Percentiles rank a stretch among this genome's conserved stretches.
Conservation (phyloP, 2,797 vertebrate genomes). For the Apodemus agrarius region DNA sequence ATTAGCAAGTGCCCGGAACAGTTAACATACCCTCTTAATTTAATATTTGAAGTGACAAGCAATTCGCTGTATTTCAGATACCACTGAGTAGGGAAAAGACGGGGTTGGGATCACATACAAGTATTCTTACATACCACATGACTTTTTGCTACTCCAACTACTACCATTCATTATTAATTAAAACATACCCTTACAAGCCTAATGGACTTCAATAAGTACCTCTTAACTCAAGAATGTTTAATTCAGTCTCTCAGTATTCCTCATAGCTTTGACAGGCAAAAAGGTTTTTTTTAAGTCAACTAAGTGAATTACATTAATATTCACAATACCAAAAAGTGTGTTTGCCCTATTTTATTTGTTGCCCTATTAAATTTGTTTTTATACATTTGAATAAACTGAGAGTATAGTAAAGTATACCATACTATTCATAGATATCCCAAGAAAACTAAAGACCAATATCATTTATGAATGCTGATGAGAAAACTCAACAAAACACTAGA, state of each 20-base stretch:
- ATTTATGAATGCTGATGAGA: neutral
- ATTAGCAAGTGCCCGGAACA: constrained; percentile 12
- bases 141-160: neutral
- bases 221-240: neutral
- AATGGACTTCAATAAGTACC: neutral
- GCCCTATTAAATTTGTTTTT: constrained; percentile 48
- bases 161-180: constrained; percentile 11
- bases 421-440: constrained; percentile 40
- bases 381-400: constrained; percentile 36
- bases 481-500: neutral
- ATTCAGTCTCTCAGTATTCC: constrained; percentile 25
- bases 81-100: neutral
- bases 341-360: constrained; percentile 16
- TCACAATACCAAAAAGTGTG: constrained; percentile 51
- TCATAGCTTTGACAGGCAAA: constrained; percentile 44
- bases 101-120: neutral
- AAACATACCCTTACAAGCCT: neutral
- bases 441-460: constrained; percentile 26
- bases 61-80: constrained; percentile 16
- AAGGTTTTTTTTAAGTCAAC: neutral
- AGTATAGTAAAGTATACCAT: neutral
- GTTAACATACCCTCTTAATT: constrained; percentile 30
- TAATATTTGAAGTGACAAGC: constrained; percentile 1
- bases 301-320: constrained; percentile 39
- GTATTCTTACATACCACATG: neutral